phyloP scores from a whole-genome alignment of 2,888 invertebrate species.

The Unio delphinus region DNA sequence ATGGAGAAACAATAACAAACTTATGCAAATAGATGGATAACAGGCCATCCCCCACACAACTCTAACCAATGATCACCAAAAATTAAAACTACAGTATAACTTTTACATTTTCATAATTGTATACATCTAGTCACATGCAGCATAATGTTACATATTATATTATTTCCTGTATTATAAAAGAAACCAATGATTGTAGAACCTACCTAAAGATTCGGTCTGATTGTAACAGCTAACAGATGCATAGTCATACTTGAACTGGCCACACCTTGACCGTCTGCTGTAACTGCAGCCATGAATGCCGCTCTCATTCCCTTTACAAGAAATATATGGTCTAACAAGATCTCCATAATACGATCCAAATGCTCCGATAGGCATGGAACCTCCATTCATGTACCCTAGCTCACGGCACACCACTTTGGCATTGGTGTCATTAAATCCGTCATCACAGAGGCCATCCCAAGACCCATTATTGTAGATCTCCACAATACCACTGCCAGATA shows the following conservation, averaged over 20 bases:
- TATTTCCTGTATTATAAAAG: no score
- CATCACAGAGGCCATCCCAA: constrained; percentile 83
- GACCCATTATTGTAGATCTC: constrained; percentile 70
- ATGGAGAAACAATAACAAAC: no score
- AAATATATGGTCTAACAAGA: constrained; percentile 19
- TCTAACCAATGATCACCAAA: no score
- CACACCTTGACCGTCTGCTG: constrained; percentile 15
- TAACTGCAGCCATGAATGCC: constrained; percentile 24
- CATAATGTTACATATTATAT: no score
- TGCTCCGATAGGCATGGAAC: constrained; percentile 17
- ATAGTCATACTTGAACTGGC: constrained; percentile 21
- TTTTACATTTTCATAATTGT: no score
- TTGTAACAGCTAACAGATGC: constrained; percentile 36
- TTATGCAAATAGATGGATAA: no score
- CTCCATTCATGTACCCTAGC: constrained; percentile 74
- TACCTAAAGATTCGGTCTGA: constrained; percentile 16
- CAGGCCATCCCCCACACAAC: no score
- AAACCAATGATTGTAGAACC: no score
- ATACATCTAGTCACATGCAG: no score
- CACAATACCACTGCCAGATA: constrained; percentile 28
- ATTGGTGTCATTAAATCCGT: constrained; percentile 79
- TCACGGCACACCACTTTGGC: constrained; percentile 80
- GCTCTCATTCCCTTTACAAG: constrained; percentile 31
- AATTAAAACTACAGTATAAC: no score
- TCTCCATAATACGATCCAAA: constrained; percentile 28